phyloP scores from a whole-genome alignment of 1,140 invertebrate species.

The Drosophila kohkoa region DNA sequence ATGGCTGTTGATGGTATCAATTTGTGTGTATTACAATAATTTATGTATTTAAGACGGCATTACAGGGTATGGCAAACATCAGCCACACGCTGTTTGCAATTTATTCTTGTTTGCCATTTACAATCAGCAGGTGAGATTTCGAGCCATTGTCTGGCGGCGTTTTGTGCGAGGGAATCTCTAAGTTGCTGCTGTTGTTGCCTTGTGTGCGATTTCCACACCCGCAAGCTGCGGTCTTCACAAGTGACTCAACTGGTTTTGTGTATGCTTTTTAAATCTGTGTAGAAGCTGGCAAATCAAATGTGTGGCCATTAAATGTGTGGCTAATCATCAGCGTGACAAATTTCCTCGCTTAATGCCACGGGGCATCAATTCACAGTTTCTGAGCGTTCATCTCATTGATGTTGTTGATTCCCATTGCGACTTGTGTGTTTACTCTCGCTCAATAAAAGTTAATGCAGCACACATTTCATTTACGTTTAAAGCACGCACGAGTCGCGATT shows the following conservation, averaged over 20 bases:
- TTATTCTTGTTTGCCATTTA: constrained; percentile 42
- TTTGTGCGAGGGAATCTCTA: constrained; percentile 1
- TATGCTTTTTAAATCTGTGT: background rate
- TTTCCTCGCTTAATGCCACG: constrained; percentile 31
- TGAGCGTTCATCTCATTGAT: constrained; percentile 14
- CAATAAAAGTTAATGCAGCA: constrained; percentile 1
- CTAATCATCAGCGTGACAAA: constrained; percentile 35
- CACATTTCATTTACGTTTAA: constrained; percentile 13
- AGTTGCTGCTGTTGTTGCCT: background rate
- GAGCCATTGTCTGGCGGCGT: constrained; percentile 22
- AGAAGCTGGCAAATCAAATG: constrained; percentile 12
- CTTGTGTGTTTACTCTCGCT: background rate
- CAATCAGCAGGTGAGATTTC: constrained; percentile 36
- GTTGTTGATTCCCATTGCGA: constrained; percentile 1
- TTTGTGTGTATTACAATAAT: background rate
- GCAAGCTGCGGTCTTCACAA: background rate
- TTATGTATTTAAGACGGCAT: background rate
- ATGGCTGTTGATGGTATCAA: background rate
- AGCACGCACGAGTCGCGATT: constrained; percentile 5
- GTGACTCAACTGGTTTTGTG: constrained; percentile 52
- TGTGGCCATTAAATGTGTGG: constrained; percentile 28
- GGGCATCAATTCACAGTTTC: constrained; percentile 22
- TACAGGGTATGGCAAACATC: background rate
- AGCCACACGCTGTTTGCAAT: background rate
- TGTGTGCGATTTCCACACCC: constrained; percentile 1